Evolutionary conservation across 2,797 vertebrate species (phyloP).

Genomic region (Champsocephalus esox): DNA sequence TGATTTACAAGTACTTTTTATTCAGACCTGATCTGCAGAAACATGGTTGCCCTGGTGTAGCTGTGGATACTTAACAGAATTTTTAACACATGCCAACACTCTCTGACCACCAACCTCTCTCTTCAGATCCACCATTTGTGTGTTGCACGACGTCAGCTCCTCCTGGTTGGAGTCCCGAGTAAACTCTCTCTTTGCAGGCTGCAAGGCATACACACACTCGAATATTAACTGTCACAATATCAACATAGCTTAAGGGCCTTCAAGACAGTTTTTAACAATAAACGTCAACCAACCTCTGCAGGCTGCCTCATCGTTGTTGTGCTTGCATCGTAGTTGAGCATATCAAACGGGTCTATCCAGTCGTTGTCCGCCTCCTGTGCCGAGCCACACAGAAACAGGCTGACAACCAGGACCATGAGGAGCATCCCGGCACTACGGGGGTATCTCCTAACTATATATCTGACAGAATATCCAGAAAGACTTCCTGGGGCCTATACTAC

Average conservation of each 20-base stretch:
- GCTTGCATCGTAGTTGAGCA: constrained; percentile 92
- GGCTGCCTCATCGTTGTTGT: constrained; percentile 89
- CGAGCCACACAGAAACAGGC: constrained; percentile 52
- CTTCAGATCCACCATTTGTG: constrained; percentile 47
- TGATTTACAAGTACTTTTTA: background rate
- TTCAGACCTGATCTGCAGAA: background rate
- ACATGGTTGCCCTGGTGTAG: background rate
- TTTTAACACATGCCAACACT: background rate
- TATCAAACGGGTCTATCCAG: constrained; percentile 94
- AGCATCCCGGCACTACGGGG: constrained; percentile 35
- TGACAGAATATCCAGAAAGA: background rate
- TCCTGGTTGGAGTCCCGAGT: constrained; percentile 24
- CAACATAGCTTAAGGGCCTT: background rate
- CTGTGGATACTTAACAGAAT: background rate
- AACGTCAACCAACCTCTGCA: constrained; percentile 79
- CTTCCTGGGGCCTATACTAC: too few relatives aligned
- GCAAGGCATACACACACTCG: background rate
- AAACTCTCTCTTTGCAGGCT: constrained; percentile 63
- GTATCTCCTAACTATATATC: background rate
- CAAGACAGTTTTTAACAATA: background rate
- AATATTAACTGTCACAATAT: background rate
- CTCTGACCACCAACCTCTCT: constrained; percentile 57
- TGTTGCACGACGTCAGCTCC: constrained; percentile 45
- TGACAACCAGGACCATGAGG: constrained; percentile 21
- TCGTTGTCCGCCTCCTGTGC: constrained; percentile 79